Base-by-base conservation (phyloP, 2,797 vertebrate genomes). In the Brachymystax lenok region DNA sequence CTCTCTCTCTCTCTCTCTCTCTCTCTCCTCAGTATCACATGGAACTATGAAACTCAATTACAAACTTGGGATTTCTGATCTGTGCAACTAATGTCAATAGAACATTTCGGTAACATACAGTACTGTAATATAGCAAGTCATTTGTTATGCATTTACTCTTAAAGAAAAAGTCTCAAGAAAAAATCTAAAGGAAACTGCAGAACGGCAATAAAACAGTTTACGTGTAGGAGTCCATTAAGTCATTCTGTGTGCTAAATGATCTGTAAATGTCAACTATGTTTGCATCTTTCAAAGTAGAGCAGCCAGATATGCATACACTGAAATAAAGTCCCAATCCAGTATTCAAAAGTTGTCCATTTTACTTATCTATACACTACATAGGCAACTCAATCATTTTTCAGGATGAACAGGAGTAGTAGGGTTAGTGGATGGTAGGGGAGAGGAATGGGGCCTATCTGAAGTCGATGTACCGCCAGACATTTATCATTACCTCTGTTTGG, bases 391-490 rank as follows among this genome's bases (percentile, higher is more conserved):
- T 40, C 40, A 46, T 46, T 46, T 10, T 46, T 12, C 40, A 12
- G 10, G 74, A 61, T 77, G 81, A 83, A 87, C 85, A 76, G 27
- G 81, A 78, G 40, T 67, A 79, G 74, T 40, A 81, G 82, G 83
- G 79, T 75, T 82, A 86, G 86, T 83, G 80, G 85, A 85, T 80
- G 3, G 82, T 85, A 88, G 90, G 90, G 73, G 82, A 88, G 82
- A 90, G 85, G 87, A 91, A 91, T 90, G 80, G 78, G 80, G 64
- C 82, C 83, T 80, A 77, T 87, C 85, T 87, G 87, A 87, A 91
- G 88, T 88, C 86, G 6, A 86, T 83, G 85, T 86, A 78, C 81
- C 82, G 85, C 83, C 2, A 82, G 77, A 46, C 85, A 92, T 92
- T 86, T 91, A 93, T 92, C 90, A 92, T 82, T 87, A 81, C 71